Percentiles rank a stretch among this genome's conserved stretches.
These are phyloP conservation scores for Hycleus cichorii DNA, from an alignment of 1,140 invertebrate species.

Conservation along the genomic window DNA sequence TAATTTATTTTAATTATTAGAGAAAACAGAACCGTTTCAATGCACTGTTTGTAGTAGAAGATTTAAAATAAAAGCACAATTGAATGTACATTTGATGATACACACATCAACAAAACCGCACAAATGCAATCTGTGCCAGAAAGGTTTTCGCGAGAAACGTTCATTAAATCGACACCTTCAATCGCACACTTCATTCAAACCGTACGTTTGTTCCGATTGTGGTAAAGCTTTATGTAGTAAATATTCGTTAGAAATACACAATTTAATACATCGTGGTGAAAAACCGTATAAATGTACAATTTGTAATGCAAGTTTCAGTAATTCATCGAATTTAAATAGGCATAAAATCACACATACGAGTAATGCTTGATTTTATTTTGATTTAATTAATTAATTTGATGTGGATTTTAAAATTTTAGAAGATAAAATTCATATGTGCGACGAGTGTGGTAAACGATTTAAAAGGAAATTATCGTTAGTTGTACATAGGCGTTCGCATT, in stretches of 20 bases:
- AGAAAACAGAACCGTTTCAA: slow-evolving; percentile 34
- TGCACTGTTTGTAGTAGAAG: slow-evolving; percentile 35
- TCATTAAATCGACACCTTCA: slow-evolving; percentile 36
- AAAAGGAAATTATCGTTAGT: slow-evolving; percentile 42
- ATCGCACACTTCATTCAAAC: slow-evolving; percentile 29
- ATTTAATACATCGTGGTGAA: slow-evolving; percentile 45
- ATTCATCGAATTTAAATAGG: slow-evolving; percentile 48
- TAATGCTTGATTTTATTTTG: slow-evolving; percentile 32
- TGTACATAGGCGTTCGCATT: slow-evolving; percentile 37
- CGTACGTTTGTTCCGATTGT: slow-evolving; percentile 41
- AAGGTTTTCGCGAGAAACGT: slow-evolving; percentile 32
- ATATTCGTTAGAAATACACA: slow-evolving; percentile 41
- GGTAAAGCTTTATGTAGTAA: slow-evolving; percentile 42
- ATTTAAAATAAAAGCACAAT: slow-evolving; percentile 37
- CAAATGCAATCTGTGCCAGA: slow-evolving; percentile 33
- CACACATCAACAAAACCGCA: slow-evolving; percentile 36
- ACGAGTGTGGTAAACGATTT: slow-evolving; percentile 49
- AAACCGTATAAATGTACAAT: slow-evolving; percentile 44
- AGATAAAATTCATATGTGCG: slow-evolving; percentile 48
- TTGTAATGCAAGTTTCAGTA: slow-evolving; percentile 45
- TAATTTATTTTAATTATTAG: slow-evolving; percentile 28
- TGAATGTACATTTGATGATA: slow-evolving; percentile 33
- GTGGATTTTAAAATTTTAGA: slow-evolving; percentile 45
- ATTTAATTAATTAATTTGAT: background rate
- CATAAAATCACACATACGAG: slow-evolving; percentile 48